Evolutionary conservation across 2,797 vertebrate species (phyloP), one percentile per base, ranked within the genome.

Genomic region (Jordanella pulchra): DNA sequence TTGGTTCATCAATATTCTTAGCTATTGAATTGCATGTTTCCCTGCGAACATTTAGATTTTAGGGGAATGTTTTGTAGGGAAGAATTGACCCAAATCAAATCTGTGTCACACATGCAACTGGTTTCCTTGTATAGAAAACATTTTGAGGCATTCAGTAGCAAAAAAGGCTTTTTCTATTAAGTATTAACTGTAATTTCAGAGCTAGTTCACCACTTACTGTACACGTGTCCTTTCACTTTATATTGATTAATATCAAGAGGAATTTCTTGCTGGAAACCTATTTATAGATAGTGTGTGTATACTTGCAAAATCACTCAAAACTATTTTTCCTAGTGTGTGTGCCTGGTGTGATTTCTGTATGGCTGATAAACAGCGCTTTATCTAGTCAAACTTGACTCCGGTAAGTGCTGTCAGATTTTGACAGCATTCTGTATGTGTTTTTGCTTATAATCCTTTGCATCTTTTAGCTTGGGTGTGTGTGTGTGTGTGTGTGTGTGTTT

Each of bases 401-500:
- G 47, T 44, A 64, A 15, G 6, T 72, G 44, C 47, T 67, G 48
- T 68, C 51, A 13, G 35, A 80, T 76, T 81, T 68, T 67, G 3
- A 39, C 63, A 21, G 35, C 35, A 58, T 25, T 15, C 13, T 61
- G 42, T 12, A 9, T 13, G 6, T 51, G 27, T 55, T 25, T 75
- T 63, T 67, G 45, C 60, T 47, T 27, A 5, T 42, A 63, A 58
- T 71, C 67, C 0, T 3, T 64, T 35, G 65, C 64, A 54, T 66
- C 44, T 66, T 17, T 66, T 18, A n/a, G n/a, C 13, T 27, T 11
- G 18, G n/a, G 13, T 63, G 35, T 65, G 77, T 7, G 21, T 21
- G 54, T 60, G 39, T 44, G 44, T 53, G 27, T 51, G 63, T n/a
- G 65, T 76, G 73, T 82, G 77, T 75, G 84, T 84, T 86, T 87